Conservation (phyloP, 2,888 invertebrate species). For the Beris chalybata region DNA sequence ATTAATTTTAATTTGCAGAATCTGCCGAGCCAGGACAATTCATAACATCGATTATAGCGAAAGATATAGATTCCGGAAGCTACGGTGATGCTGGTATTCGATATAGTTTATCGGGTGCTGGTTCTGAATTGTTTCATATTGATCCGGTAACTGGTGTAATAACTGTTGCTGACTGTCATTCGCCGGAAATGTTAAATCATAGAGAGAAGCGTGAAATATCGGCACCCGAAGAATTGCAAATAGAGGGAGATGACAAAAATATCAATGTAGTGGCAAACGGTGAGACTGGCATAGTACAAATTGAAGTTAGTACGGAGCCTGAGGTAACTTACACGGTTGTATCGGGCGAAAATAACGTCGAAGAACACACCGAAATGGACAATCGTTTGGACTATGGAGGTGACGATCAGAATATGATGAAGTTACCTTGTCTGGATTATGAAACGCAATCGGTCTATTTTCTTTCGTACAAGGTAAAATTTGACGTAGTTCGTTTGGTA, state of each 20-base stretch:
- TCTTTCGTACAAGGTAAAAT: slow-evolving; percentile 74
- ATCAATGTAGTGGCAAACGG: slow-evolving; percentile 37
- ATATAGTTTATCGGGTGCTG: slow-evolving; percentile 80
- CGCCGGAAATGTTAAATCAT: slow-evolving; percentile 42
- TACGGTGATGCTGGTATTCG: slow-evolving; percentile 83
- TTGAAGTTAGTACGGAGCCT: slow-evolving; percentile 48
- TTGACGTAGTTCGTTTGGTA: background rate
- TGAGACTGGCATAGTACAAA: slow-evolving; percentile 40
- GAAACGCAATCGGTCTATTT: slow-evolving; percentile 82
- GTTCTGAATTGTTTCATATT: slow-evolving; percentile 78
- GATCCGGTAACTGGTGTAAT: slow-evolving; percentile 80
- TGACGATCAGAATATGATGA: slow-evolving; percentile 13
- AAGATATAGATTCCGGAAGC: slow-evolving; percentile 78
- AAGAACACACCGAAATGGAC: slow-evolving; percentile 26
- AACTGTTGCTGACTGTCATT: slow-evolving; percentile 73
- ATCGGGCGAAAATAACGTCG: slow-evolving; percentile 14
- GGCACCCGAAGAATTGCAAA: slow-evolving; percentile 20
- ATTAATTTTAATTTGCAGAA: slow-evolving; percentile 42
- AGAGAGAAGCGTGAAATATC: slow-evolving; percentile 45
- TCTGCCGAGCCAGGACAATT: slow-evolving; percentile 59
- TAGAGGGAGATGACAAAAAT: slow-evolving; percentile 20
- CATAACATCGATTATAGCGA: slow-evolving; percentile 76
- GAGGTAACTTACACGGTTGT: slow-evolving; percentile 49
- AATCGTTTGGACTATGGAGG: slow-evolving; percentile 14
- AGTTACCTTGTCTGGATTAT: slow-evolving; percentile 75